Base-by-base conservation (phyloP, 1,140 invertebrate species). In the Anastrepha obliqua region DNA sequence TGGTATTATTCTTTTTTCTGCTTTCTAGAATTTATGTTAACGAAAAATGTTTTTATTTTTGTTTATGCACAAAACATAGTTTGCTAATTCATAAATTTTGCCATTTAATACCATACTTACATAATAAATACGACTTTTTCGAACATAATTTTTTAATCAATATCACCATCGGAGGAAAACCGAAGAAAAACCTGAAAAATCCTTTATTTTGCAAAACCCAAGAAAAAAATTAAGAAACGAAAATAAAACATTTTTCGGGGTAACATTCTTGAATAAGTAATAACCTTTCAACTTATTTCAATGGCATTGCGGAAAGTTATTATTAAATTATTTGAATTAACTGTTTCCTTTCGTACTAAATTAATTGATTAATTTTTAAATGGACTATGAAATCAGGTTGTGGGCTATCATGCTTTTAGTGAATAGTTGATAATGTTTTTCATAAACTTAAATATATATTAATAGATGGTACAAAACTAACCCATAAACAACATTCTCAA, bases 161-260 rank as follows among this genome's bases (percentile, higher is more conserved):
- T n/a, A 62, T 60, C 58, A 64, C n/a, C 15, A 65, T 85, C 44
- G 58, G 1, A 65, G 64, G 39, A 13, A 89, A 87, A 88, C 58
- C 42, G 89, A 74, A 70, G 60, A 70, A 88, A 86, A 70, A n/a
- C 55, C 58, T 74, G 44, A 85, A 85, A 64, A 15, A 51, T 62
- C 47, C 55, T 87, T 70, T 88, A 88, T 88, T 88, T 88, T 88
- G 87, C 87, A 92, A 92, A 92, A 92, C 91, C 91, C 91, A 88
- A 86, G 90, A 90, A 90, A 86, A 55, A 85, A 51, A 87, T 29
- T 88, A 86, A 81, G 89, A 90, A 89, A 92, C 89, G 91, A 91
- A 93, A 93, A 93, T 91, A 93, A 93, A 93, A 93, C 92, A 93
- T 93, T 93, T 93, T 93, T 93, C 92, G 92, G 91, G 92, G 90